phyloP scores from a whole-genome alignment of 2,888 invertebrate genomes.

The Hanleya hanleyi region DNA sequence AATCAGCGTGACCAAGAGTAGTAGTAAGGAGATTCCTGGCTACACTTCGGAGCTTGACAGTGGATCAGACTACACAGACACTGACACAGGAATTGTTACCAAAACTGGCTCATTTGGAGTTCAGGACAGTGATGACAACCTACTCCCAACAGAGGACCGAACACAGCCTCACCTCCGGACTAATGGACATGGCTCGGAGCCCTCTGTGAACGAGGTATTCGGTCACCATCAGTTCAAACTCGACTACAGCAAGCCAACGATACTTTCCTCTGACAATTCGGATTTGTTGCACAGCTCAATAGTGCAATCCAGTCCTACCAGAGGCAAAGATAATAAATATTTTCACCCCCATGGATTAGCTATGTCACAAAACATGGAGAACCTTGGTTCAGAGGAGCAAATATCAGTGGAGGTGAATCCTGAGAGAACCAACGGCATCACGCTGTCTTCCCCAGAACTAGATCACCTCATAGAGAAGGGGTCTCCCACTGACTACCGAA shows the following conservation, averaged over 20 bases:
- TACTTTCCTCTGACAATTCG: neutral
- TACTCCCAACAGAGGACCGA: neutral
- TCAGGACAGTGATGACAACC: neutral
- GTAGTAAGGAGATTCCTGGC: neutral
- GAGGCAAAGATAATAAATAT: neutral
- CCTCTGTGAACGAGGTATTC: neutral
- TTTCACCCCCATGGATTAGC: neutral
- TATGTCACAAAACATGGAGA: neutral
- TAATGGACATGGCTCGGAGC: no score
- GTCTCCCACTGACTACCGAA: no score
- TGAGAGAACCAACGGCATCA: neutral
- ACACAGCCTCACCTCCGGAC: neutral
- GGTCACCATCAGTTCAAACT: neutral
- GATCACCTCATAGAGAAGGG: no score
- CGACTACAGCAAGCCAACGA: neutral
- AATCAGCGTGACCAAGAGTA: neutral
- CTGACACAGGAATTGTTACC: constrained; percentile 35
- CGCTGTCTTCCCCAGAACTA: no score
- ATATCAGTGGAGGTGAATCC: neutral
- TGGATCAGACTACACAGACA: constrained; percentile 20
- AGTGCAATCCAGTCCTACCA: no score
- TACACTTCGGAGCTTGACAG: neutral
- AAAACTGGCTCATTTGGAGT: constrained; percentile 1
- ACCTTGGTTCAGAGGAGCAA: no score
- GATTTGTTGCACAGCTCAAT: no score